Conservation (phyloP, 2,797 vertebrate species). For the Melanotaenia nigrans region DNA sequence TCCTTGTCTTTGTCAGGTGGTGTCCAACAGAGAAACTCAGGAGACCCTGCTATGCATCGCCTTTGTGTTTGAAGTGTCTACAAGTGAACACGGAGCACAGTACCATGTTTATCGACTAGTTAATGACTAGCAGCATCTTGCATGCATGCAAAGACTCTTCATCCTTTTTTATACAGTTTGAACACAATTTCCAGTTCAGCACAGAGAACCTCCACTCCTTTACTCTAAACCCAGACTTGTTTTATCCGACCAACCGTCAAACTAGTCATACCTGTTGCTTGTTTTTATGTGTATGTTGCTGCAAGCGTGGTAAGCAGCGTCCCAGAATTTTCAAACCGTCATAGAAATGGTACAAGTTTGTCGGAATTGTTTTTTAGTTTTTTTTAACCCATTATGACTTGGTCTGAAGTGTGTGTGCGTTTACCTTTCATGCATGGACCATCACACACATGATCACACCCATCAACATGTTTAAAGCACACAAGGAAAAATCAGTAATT, state of each 20-base stretch:
- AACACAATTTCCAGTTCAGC: conserved; percentile 68
- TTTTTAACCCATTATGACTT: not conserved
- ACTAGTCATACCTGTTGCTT: conserved; percentile 60
- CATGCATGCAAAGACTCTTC: conserved; percentile 64
- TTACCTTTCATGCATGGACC: not conserved
- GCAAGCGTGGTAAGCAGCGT: conserved; percentile 14
- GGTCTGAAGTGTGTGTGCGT: not conserved
- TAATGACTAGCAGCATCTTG: conserved; percentile 87
- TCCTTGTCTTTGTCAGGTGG: conserved; percentile 82
- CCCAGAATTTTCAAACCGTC: not conserved
- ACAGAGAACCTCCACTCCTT: conserved; percentile 43
- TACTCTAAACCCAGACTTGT: conserved; percentile 41
- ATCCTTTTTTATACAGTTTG: conserved; percentile 60
- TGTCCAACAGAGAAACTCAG: conserved; percentile 96
- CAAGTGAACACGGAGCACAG: conserved; percentile 94
- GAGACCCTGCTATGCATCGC: conserved; percentile 96
- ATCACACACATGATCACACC: not conserved
- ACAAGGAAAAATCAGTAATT: not conserved
- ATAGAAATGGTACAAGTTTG: not conserved
- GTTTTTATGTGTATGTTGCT: conserved; percentile 30
- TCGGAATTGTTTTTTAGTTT: not conserved
- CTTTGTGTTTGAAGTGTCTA: conserved; percentile 96
- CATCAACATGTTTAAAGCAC: not conserved
- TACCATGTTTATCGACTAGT: conserved; percentile 96
- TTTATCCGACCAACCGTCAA: conserved; percentile 71